Evolutionary conservation across 2,113 vertebrate species (phyloP), one percentile per base, ranked within the genome.

Genomic region (Trichechus manatus): DNA sequence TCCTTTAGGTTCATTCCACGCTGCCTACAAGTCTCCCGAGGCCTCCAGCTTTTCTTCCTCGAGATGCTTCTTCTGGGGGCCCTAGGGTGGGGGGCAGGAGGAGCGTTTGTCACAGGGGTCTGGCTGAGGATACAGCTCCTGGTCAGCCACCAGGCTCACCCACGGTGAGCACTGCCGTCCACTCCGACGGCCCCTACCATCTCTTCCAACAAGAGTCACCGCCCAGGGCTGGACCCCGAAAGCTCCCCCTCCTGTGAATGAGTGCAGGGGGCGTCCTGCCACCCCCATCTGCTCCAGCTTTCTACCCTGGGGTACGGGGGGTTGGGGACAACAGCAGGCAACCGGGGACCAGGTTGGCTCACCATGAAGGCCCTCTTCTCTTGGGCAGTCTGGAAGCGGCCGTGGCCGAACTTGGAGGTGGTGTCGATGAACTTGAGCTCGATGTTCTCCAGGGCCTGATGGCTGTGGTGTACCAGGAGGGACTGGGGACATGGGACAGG

Each of bases 41-140:
- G 53, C 53, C 36, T 97, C 97, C 1, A 89, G 95, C 97, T 98
- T 98, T 77, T 95, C 98, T 97, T 99, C 99, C 83, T 98, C 94
- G 66, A 98, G 81, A 81, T 99, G 99, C 94, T 99, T 99, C 98
- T 99, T 99, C 98, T 99, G 98, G 14, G 99, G 99, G 75, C 99
- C 99, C 99, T 99, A 97, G 39, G 97, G 6, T 10, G 25, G 20
- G 81, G 68, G 33, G 42, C 31, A 96, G 68, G 14, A 97, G 66
- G 94, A 80, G 31, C 1, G 1, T 77, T 75, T 50, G 33, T 89
- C 42, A 47, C 20, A 39, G 61, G 56, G 83, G 39, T 68, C 53
- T 56, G 25, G 29, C 68, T 47, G 64, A 42, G 68, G 68, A 78
- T 7, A 33, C 50, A 5, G 25, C 15, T 47, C 15, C 9, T 6